A percentile compares a stretch with the other conserved stretches of the same genome.
These are phyloP conservation scores for Macaria notata DNA, from an alignment of 2,888 invertebrate species.

Conservation along the genomic window DNA sequence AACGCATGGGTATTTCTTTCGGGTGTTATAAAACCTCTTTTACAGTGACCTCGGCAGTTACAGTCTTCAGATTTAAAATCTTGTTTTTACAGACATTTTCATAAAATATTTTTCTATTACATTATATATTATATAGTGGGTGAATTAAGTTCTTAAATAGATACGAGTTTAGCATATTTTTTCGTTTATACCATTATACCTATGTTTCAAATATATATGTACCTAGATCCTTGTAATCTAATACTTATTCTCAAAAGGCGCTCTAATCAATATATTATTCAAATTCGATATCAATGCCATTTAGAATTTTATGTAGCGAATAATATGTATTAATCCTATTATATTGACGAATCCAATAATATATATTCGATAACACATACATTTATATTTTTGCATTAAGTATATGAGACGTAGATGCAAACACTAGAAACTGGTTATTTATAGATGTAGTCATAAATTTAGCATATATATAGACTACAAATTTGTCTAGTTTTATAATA, in stretches of 20 bases:
- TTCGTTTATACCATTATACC: too few species aligned
- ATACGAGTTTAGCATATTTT: too few species aligned
- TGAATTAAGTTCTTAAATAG: too few species aligned
- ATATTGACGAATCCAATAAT: conserved; percentile 10
- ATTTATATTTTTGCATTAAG: conserved; percentile 18
- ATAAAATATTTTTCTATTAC: too few species aligned
- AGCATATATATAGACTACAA: conserved; percentile 23
- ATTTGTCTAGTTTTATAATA: conserved; percentile 33
- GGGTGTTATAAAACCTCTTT: too few species aligned
- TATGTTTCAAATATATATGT: too few species aligned
- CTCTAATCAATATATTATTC: conserved; percentile 20
- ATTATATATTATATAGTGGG: too few species aligned
- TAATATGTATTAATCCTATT: conserved; percentile 17
- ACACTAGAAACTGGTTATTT: conserved; percentile 21
- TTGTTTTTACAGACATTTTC: too few species aligned
- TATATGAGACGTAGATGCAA: conserved; percentile 14
- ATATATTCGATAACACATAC: conserved; percentile 1
- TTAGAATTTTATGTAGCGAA: conserved; percentile 15
- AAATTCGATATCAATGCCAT: conserved; percentile 14
- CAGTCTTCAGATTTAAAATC: too few species aligned
- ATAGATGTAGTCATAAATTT: conserved; percentile 24
- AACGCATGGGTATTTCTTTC: too few species aligned
- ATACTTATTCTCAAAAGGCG: conserved; percentile 9
- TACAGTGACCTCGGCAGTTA: too few species aligned
- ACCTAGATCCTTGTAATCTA: conserved; percentile 14